Evolutionary conservation across 1,140 invertebrate genomes (phyloP).

Genomic region (Drosophila melanica): DNA sequence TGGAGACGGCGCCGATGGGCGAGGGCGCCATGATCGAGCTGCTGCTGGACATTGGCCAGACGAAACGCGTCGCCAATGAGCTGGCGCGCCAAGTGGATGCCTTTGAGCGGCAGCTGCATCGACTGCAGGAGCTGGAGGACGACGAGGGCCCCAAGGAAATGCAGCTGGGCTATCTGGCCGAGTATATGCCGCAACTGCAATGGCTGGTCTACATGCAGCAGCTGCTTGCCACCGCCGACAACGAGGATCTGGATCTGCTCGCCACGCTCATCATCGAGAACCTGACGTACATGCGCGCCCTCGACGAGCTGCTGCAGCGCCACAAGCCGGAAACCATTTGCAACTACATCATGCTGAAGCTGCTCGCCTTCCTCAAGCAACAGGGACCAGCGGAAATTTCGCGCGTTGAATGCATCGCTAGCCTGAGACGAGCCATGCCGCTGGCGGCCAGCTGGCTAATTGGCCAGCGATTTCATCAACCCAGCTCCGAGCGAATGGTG

Average conservation of each 20-base stretch:
- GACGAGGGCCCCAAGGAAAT: constrained; percentile 75
- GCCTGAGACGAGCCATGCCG: constrained; percentile 72
- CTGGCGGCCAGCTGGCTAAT: constrained; percentile 72
- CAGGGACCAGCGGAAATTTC: constrained; percentile 73
- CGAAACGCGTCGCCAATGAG: constrained; percentile 71
- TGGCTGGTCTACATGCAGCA: constrained; percentile 66
- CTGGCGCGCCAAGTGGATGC: constrained; percentile 64
- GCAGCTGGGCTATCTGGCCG: constrained; percentile 68
- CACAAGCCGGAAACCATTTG: constrained; percentile 59
- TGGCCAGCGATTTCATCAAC: constrained; percentile 60
- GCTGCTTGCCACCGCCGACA: constrained; percentile 27
- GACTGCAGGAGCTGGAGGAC: constrained; percentile 74
- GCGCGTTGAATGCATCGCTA: constrained; percentile 68
- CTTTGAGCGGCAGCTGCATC: constrained; percentile 71
- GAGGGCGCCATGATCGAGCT: constrained; percentile 78
- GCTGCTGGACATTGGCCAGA: constrained; percentile 75
- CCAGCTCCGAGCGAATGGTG: constrained; percentile 26
- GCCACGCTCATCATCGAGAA: constrained; percentile 76
- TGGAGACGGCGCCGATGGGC: constrained; percentile 71
- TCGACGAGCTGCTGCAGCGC: constrained; percentile 54
- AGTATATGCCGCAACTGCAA: constrained; percentile 66
- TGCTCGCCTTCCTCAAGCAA: constrained; percentile 67
- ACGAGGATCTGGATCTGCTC: constrained; percentile 28
- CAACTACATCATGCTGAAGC: constrained; percentile 76
- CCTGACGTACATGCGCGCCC: constrained; percentile 65